Evolutionary conservation across 2,113 vertebrate genomes (phyloP).

Genomic region (Scalopus aquaticus): DNA sequence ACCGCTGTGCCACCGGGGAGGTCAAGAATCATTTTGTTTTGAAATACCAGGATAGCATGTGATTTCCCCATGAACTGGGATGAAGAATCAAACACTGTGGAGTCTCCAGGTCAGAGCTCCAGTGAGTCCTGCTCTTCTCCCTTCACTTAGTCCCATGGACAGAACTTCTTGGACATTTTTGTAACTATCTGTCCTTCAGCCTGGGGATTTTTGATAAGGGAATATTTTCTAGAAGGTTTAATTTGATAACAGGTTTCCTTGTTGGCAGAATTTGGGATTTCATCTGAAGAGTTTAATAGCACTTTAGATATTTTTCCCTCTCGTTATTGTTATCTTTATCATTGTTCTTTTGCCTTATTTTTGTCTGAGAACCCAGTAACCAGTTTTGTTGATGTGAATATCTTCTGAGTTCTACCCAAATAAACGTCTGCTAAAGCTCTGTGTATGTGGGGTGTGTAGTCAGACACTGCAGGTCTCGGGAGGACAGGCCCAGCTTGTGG

Average conservation of each 20-base stretch:
- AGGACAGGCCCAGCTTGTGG: background rate
- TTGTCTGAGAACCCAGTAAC: background rate
- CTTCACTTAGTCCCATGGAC: background rate
- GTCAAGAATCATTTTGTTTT: too few species aligned
- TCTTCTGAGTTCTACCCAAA: conserved; percentile 33
- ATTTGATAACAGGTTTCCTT: background rate
- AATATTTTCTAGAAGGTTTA: background rate
- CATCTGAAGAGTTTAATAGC: background rate
- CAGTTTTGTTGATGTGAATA: background rate
- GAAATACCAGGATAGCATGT: background rate
- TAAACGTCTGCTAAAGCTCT: conserved; percentile 1
- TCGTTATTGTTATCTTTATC: background rate
- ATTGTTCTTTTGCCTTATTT: background rate
- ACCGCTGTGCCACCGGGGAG: too few species aligned
- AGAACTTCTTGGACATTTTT: background rate
- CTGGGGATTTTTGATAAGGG: background rate
- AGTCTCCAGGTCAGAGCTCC: background rate
- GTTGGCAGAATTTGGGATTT: conserved; percentile 3
- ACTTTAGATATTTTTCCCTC: background rate
- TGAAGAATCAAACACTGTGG: background rate
- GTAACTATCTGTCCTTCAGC: background rate
- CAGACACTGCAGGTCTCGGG: background rate
- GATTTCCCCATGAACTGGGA: background rate
- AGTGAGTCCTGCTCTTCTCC: background rate
- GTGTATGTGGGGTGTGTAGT: background rate